phyloP scores from a whole-genome alignment of 1,140 invertebrate genomes.

The Trypoxylus dichotomus region DNA sequence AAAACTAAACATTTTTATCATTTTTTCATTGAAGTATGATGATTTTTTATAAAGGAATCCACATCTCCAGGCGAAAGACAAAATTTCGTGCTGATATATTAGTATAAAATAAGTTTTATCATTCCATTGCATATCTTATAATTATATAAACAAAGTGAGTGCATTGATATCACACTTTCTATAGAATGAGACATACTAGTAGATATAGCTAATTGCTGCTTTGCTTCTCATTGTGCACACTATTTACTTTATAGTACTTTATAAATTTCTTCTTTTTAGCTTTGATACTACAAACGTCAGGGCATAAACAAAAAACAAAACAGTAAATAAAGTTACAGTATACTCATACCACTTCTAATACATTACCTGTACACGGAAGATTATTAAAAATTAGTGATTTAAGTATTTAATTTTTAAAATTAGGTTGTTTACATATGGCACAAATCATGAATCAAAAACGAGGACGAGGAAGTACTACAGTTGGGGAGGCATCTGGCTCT shows the following conservation, averaged over 20 bases:
- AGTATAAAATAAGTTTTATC: conserved; percentile 36
- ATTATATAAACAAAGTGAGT: conserved; percentile 42
- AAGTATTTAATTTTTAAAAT: background rate
- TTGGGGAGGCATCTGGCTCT: conserved; percentile 31
- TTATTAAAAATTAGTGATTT: background rate
- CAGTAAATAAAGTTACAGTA: background rate
- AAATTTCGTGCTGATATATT: conserved; percentile 41
- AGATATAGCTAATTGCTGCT: background rate
- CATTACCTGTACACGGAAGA: background rate
- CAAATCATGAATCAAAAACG: conserved; percentile 44
- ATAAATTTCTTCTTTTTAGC: background rate
- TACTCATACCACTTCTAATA: background rate
- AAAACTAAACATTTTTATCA: background rate
- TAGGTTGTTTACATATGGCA: conserved; percentile 38
- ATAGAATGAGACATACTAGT: background rate
- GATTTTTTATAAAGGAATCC: conserved; percentile 9
- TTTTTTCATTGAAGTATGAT: conserved; percentile 6
- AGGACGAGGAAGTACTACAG: conserved; percentile 20
- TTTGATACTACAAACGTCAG: background rate
- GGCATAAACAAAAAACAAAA: conserved; percentile 6
- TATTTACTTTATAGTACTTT: background rate
- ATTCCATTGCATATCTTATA: conserved; percentile 36
- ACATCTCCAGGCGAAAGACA: conserved; percentile 37
- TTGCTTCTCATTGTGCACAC: background rate
- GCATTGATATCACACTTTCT: background rate